Percentiles rank a stretch among this genome's conserved stretches.
These are phyloP conservation scores for Tachina grossa DNA, from an alignment of 2,888 invertebrate species.

Conservation along the genomic window DNA sequence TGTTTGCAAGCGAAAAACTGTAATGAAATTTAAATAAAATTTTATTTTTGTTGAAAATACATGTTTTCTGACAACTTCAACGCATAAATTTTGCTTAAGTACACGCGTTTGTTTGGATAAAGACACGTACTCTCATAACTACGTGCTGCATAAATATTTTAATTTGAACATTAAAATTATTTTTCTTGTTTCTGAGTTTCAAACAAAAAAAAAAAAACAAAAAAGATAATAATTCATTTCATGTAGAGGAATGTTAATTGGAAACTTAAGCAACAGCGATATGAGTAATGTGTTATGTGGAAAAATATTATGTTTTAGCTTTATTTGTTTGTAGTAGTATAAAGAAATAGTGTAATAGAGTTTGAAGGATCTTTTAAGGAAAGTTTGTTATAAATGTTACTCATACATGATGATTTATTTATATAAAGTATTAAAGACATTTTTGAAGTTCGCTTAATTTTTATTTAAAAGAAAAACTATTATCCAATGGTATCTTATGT, in stretches of 20 bases:
- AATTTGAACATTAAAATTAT: constrained; percentile 7
- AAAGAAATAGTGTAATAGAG: too few species aligned
- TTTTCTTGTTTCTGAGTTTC: not conserved
- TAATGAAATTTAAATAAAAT: constrained; percentile 22
- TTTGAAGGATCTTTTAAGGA: not conserved
- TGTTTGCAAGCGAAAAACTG: constrained; percentile 6
- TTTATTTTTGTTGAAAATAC: not conserved
- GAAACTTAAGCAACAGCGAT: constrained; percentile 20
- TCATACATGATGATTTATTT: too few species aligned
- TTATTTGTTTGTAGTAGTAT: too few species aligned
- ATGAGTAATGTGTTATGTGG: not conserved
- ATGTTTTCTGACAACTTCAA: constrained; percentile 17
- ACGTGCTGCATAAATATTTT: constrained; percentile 21
- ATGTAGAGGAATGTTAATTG: constrained; percentile 45
- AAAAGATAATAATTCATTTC: not conserved
- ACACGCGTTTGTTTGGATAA: not conserved
- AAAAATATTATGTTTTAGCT: not conserved
- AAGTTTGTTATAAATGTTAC: not conserved
- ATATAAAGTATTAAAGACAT: too few species aligned
- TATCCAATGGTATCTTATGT: too few species aligned
- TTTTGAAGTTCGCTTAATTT: too few species aligned
- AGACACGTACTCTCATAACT: constrained; percentile 13
- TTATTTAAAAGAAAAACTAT: too few species aligned
- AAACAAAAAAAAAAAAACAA: too few species aligned
- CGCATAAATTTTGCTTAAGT: constrained; percentile 20